A percentile compares a stretch with the other conserved stretches of the same genome.
These are phyloP conservation scores for Spea hammondii DNA, from an alignment of 2,797 vertebrate species.

Conservation along the genomic window DNA sequence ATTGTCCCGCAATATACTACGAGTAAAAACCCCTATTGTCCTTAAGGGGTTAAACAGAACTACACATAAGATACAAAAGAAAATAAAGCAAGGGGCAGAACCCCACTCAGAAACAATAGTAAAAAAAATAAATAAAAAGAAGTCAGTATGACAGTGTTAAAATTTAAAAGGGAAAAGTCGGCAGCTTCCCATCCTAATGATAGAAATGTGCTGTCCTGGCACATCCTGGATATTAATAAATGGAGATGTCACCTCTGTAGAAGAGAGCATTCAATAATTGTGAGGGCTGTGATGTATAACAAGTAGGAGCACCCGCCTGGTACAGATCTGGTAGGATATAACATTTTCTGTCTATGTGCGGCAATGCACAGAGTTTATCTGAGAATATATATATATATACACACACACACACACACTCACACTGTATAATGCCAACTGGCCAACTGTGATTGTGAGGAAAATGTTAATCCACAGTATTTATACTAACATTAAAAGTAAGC, in stretches of 20 bases:
- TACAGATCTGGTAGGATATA: neutral
- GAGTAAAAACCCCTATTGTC: too few relatives aligned
- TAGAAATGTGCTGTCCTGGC: conserved; percentile 9
- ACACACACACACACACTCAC: too few relatives aligned
- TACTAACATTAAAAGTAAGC: too few relatives aligned
- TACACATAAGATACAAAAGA: neutral
- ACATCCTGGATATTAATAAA: conserved; percentile 11
- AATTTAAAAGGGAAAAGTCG: neutral
- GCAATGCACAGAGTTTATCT: neutral
- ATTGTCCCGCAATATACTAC: too few relatives aligned
- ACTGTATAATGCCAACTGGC: too few relatives aligned
- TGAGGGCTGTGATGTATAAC: conserved; percentile 5
- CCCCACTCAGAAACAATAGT: neutral
- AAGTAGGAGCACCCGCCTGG: neutral
- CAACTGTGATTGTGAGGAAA: too few relatives aligned
- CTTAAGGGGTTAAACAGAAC: too few relatives aligned
- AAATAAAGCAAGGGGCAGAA: conserved; percentile 14
- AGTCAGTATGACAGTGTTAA: conserved; percentile 1
- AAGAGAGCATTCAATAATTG: conserved; percentile 16
- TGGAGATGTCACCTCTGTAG: neutral
- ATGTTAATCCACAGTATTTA: too few relatives aligned
- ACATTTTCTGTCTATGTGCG: neutral
- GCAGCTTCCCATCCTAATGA: conserved; percentile 7
- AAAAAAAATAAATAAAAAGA: neutral
- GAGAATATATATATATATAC: too few relatives aligned